Evolutionary conservation across 2,888 invertebrate genomes (phyloP).

Genomic region (Zygothrica quintamaculata): DNA sequence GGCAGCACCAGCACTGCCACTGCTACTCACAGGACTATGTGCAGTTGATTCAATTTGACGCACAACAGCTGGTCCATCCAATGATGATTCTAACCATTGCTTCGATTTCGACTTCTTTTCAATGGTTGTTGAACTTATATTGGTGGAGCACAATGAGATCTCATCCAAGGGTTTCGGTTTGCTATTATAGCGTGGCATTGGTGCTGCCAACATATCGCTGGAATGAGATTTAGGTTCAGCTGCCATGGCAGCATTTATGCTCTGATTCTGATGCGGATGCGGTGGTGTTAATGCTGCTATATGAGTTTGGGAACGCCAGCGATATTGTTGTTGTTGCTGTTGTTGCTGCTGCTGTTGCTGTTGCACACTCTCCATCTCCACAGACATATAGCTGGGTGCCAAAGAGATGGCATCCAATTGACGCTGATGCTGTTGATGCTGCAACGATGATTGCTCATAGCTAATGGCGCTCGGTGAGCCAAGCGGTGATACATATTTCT

Average conservation of each 20-base stretch:
- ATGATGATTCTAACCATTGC: slow-evolving; percentile 84
- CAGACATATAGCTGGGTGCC: slow-evolving; percentile 79
- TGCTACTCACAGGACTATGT: slow-evolving; percentile 50
- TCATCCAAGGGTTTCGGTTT: slow-evolving; percentile 78
- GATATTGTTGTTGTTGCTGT: slow-evolving; percentile 57
- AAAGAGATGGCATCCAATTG: slow-evolving; percentile 78
- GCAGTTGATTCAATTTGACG: slow-evolving; percentile 64
- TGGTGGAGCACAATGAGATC: slow-evolving; percentile 80
- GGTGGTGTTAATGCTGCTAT: slow-evolving; percentile 71
- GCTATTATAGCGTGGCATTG: slow-evolving; percentile 57
- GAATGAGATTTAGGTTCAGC: too few relatives aligned
- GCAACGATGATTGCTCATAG: slow-evolving; percentile 58
- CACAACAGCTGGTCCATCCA: slow-evolving; percentile 82
- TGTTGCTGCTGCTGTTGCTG: slow-evolving; percentile 47
- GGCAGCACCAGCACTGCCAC: slow-evolving; percentile 31
- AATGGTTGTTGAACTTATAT: slow-evolving; percentile 47
- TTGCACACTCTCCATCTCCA: slow-evolving; percentile 68
- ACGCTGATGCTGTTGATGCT: slow-evolving; percentile 52
- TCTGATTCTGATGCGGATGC: slow-evolving; percentile 47
- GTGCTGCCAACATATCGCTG: slow-evolving; percentile 79
- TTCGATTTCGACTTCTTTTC: slow-evolving; percentile 83
- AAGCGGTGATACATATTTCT: slow-evolving; percentile 82
- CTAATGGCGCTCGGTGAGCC: slow-evolving; percentile 73
- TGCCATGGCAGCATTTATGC: slow-evolving; percentile 35
- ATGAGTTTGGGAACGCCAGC: slow-evolving; percentile 79